These are phyloP conservation scores for Gymnothorax reevesii DNA, from an alignment of 2,797 vertebrate genomes.

Conservation along the genomic window DNA sequence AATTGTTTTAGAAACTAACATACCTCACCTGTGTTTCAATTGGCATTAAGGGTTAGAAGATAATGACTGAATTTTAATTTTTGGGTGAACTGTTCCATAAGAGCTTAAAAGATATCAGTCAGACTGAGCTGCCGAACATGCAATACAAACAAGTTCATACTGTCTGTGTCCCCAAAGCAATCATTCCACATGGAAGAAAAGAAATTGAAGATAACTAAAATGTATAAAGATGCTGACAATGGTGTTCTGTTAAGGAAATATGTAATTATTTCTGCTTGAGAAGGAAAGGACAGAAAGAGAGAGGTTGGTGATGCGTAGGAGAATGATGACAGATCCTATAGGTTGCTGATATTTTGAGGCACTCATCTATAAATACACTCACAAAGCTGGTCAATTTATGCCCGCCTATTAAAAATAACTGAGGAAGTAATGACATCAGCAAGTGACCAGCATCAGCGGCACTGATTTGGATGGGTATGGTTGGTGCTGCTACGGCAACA, in stretches of 20 bases:
- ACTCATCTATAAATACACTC: slow-evolving; percentile 63
- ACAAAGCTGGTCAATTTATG: slow-evolving; percentile 55
- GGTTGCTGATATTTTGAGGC: slow-evolving; percentile 51
- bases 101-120: background rate
- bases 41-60: too few species aligned
- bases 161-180: background rate
- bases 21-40: too few species aligned
- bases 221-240: background rate
- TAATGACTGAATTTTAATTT: too few species aligned
- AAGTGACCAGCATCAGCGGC: slow-evolving; percentile 68
- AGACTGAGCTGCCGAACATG: background rate
- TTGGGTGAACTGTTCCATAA: background rate
- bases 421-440: slow-evolving; percentile 64
- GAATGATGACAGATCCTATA: slow-evolving; percentile 25
- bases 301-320: background rate
- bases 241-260: background rate
- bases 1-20: too few species aligned
- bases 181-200: slow-evolving; percentile 2
- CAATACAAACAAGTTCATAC: background rate
- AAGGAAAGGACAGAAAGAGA: background rate
- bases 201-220: background rate
- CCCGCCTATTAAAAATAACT: slow-evolving; percentile 69
- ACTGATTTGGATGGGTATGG: slow-evolving; percentile 59
- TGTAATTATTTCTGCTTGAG: background rate
- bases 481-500: slow-evolving; percentile 68